Evolutionary conservation across 2,113 vertebrate genomes (phyloP), one percentile per base, ranked within the genome.

Genomic region (Promerops cafer): DNA sequence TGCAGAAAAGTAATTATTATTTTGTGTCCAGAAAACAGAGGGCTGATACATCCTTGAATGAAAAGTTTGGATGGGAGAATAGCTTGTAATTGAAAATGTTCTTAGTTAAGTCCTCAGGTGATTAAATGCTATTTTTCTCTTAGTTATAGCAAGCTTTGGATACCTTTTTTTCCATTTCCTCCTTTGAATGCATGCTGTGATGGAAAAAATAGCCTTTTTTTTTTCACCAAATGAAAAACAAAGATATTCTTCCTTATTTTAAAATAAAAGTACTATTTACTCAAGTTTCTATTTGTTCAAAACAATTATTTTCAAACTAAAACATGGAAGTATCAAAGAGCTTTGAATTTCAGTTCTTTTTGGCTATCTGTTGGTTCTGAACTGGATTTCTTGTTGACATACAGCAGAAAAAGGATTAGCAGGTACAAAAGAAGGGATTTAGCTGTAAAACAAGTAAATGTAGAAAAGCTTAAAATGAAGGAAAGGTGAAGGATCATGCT

Each of bases 141-240:
- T 39, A 52, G 1, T 39, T 85, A 19, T 16, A 76, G 7, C 3
- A 60, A 47, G 3, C 2, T 42, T 27, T 3, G 0, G 3, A 24
- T 42, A 13, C 2, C 10, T 27, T 74, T 53, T 61, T 28, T 21
- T 5, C 11, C 8, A 31, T 83, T 81, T 94, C 11, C 11, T 74
- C 4, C 30, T 61, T 74, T 66, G 6, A 66, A 47, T 13, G 1
- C 3, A 1, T 6, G 27, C 4, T 69, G 8, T 37, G 33, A 75
- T 21, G 6, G 13, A 65, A 6, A 83, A 69, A 42, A 16, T 1
- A 6, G n/a, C n/a, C 0, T 17, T n/a, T 9, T 53, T 39, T 56
- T 56, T 12, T 7, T 12, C 9, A 13, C 4, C 3, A 77, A 76
- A 85, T 52, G 5, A 56, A 65, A 84, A 45, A 2, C 4, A 40